A percentile compares a stretch with the other conserved stretches of the same genome.
Conservation (phyloP, 2,888 invertebrate genomes). For the Dromius quadrimaculatus region DNA sequence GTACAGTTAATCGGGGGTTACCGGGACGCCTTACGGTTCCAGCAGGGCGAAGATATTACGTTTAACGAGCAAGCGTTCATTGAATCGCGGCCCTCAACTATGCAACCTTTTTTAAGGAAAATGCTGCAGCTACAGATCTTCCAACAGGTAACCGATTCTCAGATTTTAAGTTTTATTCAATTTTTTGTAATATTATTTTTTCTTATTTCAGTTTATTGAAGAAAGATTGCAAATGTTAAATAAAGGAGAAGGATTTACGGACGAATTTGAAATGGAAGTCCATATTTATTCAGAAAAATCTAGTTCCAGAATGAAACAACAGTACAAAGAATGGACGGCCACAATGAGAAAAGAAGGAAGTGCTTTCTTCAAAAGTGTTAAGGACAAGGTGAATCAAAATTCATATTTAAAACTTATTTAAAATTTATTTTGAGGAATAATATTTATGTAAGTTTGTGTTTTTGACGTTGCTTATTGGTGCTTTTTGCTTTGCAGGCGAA, state of each 20-base stretch:
- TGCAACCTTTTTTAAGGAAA: slow-evolving; percentile 90
- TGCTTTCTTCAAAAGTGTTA: slow-evolving; percentile 87
- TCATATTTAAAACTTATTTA: neutral
- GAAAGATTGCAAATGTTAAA: slow-evolving; percentile 93
- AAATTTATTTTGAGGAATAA: slow-evolving; percentile 18
- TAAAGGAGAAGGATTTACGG: slow-evolving; percentile 91
- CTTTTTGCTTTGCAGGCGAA: slow-evolving; percentile 80
- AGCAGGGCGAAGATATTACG: slow-evolving; percentile 80
- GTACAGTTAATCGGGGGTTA: slow-evolving; percentile 96
- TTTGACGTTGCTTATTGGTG: slow-evolving; percentile 43
- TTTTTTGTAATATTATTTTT: slow-evolving; percentile 21
- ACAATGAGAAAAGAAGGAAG: slow-evolving; percentile 85
- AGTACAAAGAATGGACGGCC: slow-evolving; percentile 85
- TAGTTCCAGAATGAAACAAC: slow-evolving; percentile 74
- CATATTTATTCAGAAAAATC: slow-evolving; percentile 78
- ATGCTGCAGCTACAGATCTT: slow-evolving; percentile 95
- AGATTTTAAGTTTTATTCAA: slow-evolving; percentile 4
- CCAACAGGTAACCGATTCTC: slow-evolving; percentile 89
- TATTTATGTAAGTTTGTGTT: slow-evolving; percentile 18
- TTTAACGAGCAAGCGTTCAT: slow-evolving; percentile 91
- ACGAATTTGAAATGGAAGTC: slow-evolving; percentile 95
- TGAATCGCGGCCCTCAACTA: slow-evolving; percentile 82
- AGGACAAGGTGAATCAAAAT: slow-evolving; percentile 78
- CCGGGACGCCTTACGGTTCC: slow-evolving; percentile 87
- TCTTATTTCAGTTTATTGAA: slow-evolving; percentile 84